Conservation (phyloP, 2,113 vertebrate genomes). For the Pagrus major region DNA sequence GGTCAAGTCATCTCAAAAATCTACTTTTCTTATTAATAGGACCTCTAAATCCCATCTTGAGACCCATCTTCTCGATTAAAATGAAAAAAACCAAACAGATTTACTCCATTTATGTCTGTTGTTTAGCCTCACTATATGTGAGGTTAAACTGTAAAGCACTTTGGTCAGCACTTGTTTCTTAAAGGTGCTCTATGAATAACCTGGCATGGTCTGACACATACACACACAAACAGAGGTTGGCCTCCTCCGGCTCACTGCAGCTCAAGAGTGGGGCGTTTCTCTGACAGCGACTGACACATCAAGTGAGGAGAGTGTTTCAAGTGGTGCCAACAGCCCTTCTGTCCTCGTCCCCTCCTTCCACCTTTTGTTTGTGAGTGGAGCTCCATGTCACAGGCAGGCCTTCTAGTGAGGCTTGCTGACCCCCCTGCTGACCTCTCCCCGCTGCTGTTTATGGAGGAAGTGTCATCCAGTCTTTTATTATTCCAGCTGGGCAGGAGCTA, state of each 20-base stretch:
- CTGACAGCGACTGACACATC: slow-evolving; percentile 36
- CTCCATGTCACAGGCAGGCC: slow-evolving; percentile 56
- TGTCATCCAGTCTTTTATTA: slow-evolving; percentile 80
- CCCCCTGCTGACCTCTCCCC: slow-evolving; percentile 25
- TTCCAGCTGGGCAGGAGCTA: slow-evolving; percentile 79
- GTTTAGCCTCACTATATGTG: too few relatives aligned
- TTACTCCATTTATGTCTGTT: too few relatives aligned
- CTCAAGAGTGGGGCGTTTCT: slow-evolving; percentile 15
- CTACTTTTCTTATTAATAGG: too few relatives aligned
- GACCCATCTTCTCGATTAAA: too few relatives aligned
- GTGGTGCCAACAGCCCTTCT: slow-evolving; percentile 62
- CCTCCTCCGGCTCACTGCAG: slow-evolving; percentile 27
- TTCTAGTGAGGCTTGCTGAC: slow-evolving; percentile 28
- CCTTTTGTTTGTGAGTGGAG: slow-evolving; percentile 62
- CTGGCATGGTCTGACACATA: background rate
- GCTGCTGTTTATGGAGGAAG: slow-evolving; percentile 73
- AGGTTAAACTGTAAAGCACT: background rate
- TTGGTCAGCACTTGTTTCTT: background rate
- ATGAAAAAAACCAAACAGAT: too few relatives aligned
- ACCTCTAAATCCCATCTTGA: too few relatives aligned
- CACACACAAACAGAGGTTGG: slow-evolving; percentile 1
- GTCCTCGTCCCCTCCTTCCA: slow-evolving; percentile 65
- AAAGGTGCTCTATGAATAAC: background rate
- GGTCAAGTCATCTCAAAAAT: too few relatives aligned
- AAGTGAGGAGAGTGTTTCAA: slow-evolving; percentile 59